Base-by-base conservation (phyloP, 2,797 vertebrate species). In the Poecilia picta region DNA sequence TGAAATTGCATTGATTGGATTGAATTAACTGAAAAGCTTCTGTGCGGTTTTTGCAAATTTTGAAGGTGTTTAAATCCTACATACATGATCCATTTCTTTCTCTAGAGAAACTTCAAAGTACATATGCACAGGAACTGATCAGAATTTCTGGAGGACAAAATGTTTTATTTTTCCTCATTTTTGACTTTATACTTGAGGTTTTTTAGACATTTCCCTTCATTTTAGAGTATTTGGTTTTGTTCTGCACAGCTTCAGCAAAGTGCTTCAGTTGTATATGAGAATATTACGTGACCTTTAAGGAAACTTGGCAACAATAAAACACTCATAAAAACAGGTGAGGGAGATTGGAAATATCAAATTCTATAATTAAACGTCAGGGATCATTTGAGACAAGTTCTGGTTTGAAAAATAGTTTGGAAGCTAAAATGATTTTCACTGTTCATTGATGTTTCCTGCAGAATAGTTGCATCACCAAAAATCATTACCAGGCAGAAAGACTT, bases 1-100 rank as follows among this genome's bases (percentile, higher is more conserved):
- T 76, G n/a, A 73, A 71, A 80, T 28, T 15, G 16, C 39, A 47
- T 80, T 72, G 45, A 57, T 31, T 74, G 36, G 36, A 74, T 62
- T 8, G 15, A 45, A n/a, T 72, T 28, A 71, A 33, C 16, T 33
- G 33, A 46, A 33, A 46, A 36, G 16, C 6, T n/a, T 7, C 16
- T 33, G 59, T 64, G 33, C 8, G 1, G 62, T 39, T 68, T 25
- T 5, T 68, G 36, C 12, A 41, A 7, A 36, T 41, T 36, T 7
- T 68, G 11, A 36, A 43, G 36, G 36, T 16, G 31, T 43, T 43
- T 41, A 70, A 12, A 41, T 41, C 36, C 8, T 68, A 68, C 18
- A 41, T 41, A 68, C 20, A 43, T 6, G 20, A 20, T n/a, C 5
- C 11, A 39, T 70, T 43, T 70, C 2, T 68, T 20, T 39, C n/a